Evolutionary conservation across 2,888 invertebrate genomes (phyloP).

Genomic region (Hoplodrina blanda): DNA sequence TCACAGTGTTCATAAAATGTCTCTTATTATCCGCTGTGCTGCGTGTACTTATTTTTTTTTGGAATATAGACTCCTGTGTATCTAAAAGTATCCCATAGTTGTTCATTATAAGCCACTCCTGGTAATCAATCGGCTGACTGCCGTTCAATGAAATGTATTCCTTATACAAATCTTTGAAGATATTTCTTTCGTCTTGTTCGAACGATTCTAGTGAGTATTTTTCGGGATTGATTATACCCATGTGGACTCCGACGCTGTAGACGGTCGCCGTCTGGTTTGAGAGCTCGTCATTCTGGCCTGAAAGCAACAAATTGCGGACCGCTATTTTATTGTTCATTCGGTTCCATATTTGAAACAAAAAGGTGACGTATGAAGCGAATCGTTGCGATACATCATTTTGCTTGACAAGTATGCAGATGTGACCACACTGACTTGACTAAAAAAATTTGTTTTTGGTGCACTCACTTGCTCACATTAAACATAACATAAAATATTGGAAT

Average conservation of each 20-base stretch:
- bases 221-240: conserved; percentile 80
- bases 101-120: conserved; percentile 80
- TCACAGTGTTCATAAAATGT: conserved; percentile 74
- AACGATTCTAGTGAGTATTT: conserved; percentile 79
- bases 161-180: conserved; percentile 75
- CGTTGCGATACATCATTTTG: conserved; percentile 60
- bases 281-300: conserved; percentile 63
- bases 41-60: conserved; percentile 75
- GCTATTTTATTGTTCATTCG: conserved; percentile 61
- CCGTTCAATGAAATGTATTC: conserved; percentile 71
- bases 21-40: conserved; percentile 75
- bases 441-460: neutral
- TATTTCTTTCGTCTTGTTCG: conserved; percentile 73
- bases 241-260: conserved; percentile 73
- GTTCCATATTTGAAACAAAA: conserved; percentile 60
- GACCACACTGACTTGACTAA: conserved; percentile 33
- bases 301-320: conserved; percentile 65
- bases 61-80: conserved; percentile 77
- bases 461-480: neutral
- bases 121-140: conserved; percentile 74
- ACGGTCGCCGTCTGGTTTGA: conserved; percentile 68
- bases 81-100: conserved; percentile 78
- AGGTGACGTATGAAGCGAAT: conserved; percentile 53
- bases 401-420: conserved; percentile 62
- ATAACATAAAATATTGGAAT: neutral